Conservation (phyloP, 2,797 vertebrate species). For the Pipistrellus nathusii region DNA sequence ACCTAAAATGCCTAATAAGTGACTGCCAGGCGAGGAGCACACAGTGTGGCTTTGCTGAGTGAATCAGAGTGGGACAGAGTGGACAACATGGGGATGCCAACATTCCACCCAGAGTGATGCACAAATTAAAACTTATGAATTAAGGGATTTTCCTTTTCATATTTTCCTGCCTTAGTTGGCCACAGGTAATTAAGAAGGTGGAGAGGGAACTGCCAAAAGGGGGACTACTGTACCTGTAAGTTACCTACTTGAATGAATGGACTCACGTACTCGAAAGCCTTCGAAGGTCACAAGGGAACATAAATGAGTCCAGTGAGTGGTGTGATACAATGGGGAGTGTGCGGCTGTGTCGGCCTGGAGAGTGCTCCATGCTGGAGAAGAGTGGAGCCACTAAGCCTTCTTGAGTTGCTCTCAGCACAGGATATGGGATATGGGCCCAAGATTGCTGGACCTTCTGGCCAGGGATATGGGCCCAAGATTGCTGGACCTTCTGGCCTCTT, state of each 20-base stretch:
- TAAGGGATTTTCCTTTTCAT: background rate
- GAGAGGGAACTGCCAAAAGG: background rate
- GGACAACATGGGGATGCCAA: background rate
- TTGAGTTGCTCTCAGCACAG: background rate
- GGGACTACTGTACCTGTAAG: background rate
- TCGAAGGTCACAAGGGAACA: background rate
- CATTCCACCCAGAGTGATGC: background rate
- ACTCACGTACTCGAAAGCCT: background rate
- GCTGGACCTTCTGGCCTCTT: background rate
- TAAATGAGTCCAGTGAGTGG: background rate
- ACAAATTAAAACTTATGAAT: background rate
- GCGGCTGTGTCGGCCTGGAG: background rate
- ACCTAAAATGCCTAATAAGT: background rate
- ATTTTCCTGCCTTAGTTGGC: background rate
- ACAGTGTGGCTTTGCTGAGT: background rate
- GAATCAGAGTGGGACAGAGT: background rate
- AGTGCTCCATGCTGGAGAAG: background rate
- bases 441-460: background rate
- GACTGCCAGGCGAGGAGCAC: background rate
- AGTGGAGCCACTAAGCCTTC: background rate
- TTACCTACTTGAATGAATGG: constrained; percentile 24
- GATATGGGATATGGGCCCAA: background rate
- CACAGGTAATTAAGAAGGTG: background rate
- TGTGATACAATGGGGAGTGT: background rate
- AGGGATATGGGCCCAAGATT: background rate